Evolutionary conservation across 2,888 invertebrate genomes (phyloP), one percentile per base, ranked within the genome.

Genomic region (Mesoligia furuncula): DNA sequence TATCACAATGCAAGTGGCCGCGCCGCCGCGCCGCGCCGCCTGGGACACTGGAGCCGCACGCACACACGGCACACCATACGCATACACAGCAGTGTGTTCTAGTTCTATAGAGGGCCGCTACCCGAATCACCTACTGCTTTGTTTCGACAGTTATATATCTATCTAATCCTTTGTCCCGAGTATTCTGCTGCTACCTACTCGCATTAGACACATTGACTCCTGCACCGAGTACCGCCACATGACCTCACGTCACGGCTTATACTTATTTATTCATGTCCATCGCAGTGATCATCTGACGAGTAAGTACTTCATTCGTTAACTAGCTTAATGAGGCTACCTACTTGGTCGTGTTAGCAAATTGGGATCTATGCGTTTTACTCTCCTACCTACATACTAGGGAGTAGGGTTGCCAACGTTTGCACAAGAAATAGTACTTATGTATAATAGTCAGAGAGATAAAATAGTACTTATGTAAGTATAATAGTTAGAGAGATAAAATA

Each of bases 241-340:
- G 70, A 72, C 70, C 81, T 85, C 85, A n/a, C n/a, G 73, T 48
- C 67, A 59, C 67, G 59, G 64, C 64, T 64, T 62, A 48, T n/a
- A 57, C 71, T 75, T 78, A 62, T 77, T 69, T 69, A 74, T 69
- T 82, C 75, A 75, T 75, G 39, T 75, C 67, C 69, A 15, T 80
- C 54, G 45, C 62, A 48, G 67, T 27, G 65, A 39, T 70, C 80
- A 68, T 77, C 61, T 61, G 65, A 17, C 69, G 31, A 31, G 3
- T 31, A 75, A 68, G 77, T 36, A 75, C 73, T 45, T 62, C 45
- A 39, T 31, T 59, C 83, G 84, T 79, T 86, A 87, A 88, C 84
- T 78, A 76, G 79, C 72, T 76, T 84, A 87, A 87, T 86, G 87
- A 88, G 61, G 68, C 75, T 65, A 67, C 64, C 80, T 84, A 86